phyloP scores from a whole-genome alignment of 2,113 vertebrate species.

The Pogonocichla stellata region DNA sequence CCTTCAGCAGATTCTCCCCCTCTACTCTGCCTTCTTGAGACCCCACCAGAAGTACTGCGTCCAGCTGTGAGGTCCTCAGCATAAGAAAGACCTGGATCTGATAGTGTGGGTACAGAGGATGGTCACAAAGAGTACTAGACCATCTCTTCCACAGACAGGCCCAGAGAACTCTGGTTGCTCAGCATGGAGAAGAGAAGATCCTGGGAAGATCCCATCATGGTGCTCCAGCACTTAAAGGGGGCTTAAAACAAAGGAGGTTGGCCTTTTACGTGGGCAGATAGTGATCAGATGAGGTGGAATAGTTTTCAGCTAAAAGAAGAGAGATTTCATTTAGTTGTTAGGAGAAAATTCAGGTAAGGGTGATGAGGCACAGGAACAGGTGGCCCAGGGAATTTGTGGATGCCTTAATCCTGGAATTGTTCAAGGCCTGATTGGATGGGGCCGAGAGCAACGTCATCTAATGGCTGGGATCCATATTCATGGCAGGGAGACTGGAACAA shows the following conservation, averaged over 20 bases:
- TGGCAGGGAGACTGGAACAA: not conserved
- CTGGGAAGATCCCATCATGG: not conserved
- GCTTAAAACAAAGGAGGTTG: not conserved
- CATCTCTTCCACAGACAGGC: not conserved
- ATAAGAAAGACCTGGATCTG: not conserved
- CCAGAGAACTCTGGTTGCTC: not conserved
- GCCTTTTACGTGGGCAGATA: not conserved
- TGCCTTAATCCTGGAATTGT: not conserved
- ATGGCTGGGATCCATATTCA: not conserved
- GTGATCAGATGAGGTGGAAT: not conserved
- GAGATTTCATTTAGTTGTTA: not conserved
- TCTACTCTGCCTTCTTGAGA: not conserved
- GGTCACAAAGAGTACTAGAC: not conserved
- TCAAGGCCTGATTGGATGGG: not conserved
- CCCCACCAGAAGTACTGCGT: not conserved
- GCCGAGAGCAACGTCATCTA: not conserved
- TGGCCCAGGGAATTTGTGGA: not conserved
- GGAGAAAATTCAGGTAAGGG: not conserved
- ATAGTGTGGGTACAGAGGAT: not conserved
- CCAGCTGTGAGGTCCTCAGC: not conserved
- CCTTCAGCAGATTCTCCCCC: not conserved
- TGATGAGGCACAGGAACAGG: not conserved
- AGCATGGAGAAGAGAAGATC: not conserved
- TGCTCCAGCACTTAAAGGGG: not conserved
- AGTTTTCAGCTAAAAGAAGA: not conserved